These are phyloP conservation scores for Aegotheles bennettii DNA, from an alignment of 2,113 vertebrate species.

Conservation along the genomic window DNA sequence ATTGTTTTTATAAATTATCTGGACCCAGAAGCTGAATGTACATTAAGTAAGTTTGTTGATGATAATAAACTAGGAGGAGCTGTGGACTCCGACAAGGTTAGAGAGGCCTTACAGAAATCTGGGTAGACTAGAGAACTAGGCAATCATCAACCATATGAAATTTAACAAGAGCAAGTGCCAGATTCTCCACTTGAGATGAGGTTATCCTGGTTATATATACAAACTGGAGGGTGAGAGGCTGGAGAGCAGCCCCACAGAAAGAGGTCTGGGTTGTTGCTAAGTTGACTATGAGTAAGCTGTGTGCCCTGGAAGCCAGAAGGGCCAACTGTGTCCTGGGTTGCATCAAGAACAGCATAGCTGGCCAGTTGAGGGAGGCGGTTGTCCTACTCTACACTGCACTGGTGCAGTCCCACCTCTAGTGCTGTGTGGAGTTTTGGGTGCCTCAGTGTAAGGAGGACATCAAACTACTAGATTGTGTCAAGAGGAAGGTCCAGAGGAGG, in stretches of 20 bases:
- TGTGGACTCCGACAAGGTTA: accelerated
- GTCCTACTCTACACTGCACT: no score
- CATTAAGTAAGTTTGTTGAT: not conserved
- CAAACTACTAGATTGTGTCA: no score
- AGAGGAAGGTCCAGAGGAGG: no score
- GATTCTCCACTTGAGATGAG: not conserved
- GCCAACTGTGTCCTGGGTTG: no score
- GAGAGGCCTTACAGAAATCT: not conserved
- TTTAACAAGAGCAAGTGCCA: no score
- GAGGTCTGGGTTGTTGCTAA: not conserved
- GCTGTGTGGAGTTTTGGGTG: not conserved
- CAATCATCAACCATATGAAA: not conserved
- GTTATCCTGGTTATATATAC: not conserved
- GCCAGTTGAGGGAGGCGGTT: no score
- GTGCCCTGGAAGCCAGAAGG: not conserved
- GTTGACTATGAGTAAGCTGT: not conserved
- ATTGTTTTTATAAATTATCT: not conserved
- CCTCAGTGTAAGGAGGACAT: accelerated
- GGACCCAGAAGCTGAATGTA: not conserved
- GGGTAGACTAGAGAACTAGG: not conserved
- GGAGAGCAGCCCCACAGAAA: accelerated
- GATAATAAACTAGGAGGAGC: not conserved
- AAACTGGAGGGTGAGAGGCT: accelerated
- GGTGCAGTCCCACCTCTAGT: no score
- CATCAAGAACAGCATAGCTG: no score